Evolutionary conservation across 2,797 vertebrate genomes (phyloP).

Genomic region (Sus cebifrons): DNA sequence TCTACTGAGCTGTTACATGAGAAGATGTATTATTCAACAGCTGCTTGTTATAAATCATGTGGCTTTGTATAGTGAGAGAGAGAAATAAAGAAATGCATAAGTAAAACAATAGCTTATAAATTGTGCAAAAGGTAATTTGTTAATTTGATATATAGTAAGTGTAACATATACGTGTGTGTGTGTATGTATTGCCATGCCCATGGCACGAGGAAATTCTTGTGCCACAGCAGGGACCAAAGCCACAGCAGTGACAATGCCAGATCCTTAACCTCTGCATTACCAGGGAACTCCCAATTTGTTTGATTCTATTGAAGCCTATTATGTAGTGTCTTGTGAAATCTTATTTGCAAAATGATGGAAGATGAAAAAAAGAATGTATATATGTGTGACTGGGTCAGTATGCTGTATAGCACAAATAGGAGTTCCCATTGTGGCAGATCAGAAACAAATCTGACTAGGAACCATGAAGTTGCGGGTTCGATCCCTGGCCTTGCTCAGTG

Average conservation of each 20-base stretch:
- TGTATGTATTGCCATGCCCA: too few species aligned
- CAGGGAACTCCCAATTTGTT: not conserved
- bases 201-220: too few species aligned
- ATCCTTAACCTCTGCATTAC: too few species aligned
- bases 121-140: slow-evolving; percentile 73
- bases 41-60: slow-evolving; percentile 19
- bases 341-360: slow-evolving; percentile 68
- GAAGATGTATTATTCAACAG: slow-evolving; percentile 67
- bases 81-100: slow-evolving; percentile 61
- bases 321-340: slow-evolving; percentile 59
- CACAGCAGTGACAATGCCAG: too few species aligned
- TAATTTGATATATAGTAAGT: slow-evolving; percentile 66
- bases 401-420: too few species aligned
- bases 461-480: too few species aligned
- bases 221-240: too few species aligned
- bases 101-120: slow-evolving; percentile 71
- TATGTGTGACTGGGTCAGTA: too few species aligned
- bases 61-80: not conserved
- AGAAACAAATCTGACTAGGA: too few species aligned
- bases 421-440: too few species aligned
- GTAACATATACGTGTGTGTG: not conserved
- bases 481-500: too few species aligned
- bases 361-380: too few species aligned
- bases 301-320: slow-evolving; percentile 68
- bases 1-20: slow-evolving; percentile 50